Conservation (phyloP, 1,140 invertebrate genomes). For the Drosophila littoralis region DNA sequence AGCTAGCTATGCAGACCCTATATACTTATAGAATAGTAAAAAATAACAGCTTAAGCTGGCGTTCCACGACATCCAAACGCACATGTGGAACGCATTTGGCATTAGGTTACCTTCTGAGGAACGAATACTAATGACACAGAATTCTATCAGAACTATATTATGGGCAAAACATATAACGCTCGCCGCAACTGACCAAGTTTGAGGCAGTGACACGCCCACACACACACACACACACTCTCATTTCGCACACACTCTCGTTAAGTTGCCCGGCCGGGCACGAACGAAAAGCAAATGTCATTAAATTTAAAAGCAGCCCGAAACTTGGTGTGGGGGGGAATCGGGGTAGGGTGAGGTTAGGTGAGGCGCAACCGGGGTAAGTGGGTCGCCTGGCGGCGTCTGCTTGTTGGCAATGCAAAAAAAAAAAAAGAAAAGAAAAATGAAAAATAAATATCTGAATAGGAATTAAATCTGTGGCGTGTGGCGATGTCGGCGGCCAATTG, state of each 20-base stretch:
- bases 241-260: background rate
- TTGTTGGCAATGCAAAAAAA: slow-evolving; percentile 43
- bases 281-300: slow-evolving; percentile 63
- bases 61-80: background rate
- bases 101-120: background rate
- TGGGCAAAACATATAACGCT: slow-evolving; percentile 6
- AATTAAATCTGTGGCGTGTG: slow-evolving; percentile 55
- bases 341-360: background rate
- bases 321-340: background rate
- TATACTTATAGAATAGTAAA: background rate
- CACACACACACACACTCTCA: background rate
- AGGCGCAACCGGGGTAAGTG: slow-evolving; percentile 12
- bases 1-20: background rate
- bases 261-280: slow-evolving; percentile 3
- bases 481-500: slow-evolving; percentile 12
- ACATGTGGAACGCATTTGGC: background rate
- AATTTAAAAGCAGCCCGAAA: slow-evolving; percentile 54
- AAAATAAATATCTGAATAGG: slow-evolving; percentile 20
- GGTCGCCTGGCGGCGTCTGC: slow-evolving; percentile 33
- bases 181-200: slow-evolving; percentile 4
- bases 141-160: background rate
- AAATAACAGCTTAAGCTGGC: background rate
- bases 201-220: slow-evolving; percentile 9
- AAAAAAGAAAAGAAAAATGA: slow-evolving; percentile 23
- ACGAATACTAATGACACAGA: background rate